Conservation (phyloP, 2,113 vertebrate genomes). For the Charadrius vociferus region DNA sequence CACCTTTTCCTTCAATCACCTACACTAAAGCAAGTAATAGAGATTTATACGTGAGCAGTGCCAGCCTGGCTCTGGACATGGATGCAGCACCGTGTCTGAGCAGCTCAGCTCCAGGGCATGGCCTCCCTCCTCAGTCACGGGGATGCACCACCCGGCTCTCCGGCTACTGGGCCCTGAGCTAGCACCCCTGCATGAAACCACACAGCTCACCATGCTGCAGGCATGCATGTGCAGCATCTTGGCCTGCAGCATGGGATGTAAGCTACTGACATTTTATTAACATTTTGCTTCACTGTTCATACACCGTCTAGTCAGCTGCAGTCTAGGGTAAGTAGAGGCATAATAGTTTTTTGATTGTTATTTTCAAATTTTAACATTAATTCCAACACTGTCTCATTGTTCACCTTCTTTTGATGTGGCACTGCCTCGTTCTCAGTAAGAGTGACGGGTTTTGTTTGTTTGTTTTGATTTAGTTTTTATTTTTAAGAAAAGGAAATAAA, state of each 20-base stretch:
- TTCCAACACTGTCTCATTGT: background rate
- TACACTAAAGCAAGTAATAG: background rate
- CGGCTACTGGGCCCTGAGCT: rapidly evolving
- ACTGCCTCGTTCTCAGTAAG: background rate
- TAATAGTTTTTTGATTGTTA: background rate
- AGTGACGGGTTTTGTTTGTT: background rate
- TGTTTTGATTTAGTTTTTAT: background rate
- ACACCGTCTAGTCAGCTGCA: background rate
- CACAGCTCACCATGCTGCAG: rapidly evolving
- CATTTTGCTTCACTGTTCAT: background rate
- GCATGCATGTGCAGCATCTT: rapidly evolving
- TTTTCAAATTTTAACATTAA: background rate
- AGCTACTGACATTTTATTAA: background rate
- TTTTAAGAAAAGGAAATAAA: background rate
- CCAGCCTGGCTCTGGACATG: rapidly evolving
- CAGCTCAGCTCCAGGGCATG: background rate
- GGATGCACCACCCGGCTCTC: rapidly evolving
- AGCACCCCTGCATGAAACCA: rapidly evolving
- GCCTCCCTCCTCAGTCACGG: background rate
- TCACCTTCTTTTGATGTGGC: background rate
- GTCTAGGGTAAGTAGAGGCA: background rate
- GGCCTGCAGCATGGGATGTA: background rate
- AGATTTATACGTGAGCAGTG: background rate
- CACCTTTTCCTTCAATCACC: background rate
- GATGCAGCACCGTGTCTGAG: rapidly evolving